Percentiles rank a stretch among this genome's conserved stretches.
These are phyloP conservation scores for Heliocidaris tuberculata DNA, from an alignment of 35 echinoderm and acorn worm genomes.

Conservation along the genomic window DNA sequence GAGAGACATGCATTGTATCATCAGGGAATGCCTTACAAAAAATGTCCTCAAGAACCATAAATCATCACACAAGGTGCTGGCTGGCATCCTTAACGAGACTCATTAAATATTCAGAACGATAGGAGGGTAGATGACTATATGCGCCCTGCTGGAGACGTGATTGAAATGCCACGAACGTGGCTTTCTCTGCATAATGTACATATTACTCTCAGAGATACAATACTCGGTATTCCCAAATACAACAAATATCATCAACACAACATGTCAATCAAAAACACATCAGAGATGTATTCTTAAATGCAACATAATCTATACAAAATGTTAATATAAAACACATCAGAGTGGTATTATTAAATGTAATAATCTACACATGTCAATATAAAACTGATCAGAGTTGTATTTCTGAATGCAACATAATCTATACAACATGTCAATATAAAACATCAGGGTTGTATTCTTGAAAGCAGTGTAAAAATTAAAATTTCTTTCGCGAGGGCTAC, in stretches of 20 bases:
- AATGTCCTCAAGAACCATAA: neutral
- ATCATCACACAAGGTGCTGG: neutral
- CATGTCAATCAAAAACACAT: too few relatives aligned
- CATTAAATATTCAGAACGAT: neutral
- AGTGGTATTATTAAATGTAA: too few relatives aligned
- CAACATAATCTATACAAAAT: neutral
- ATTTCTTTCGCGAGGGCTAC: too few relatives aligned
- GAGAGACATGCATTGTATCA: neutral
- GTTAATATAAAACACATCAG: too few relatives aligned
- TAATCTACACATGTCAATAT: too few relatives aligned
- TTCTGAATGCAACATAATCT: too few relatives aligned
- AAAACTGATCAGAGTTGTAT: too few relatives aligned
- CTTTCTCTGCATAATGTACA: neutral
- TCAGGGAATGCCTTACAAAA: neutral
- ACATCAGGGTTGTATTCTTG: neutral
- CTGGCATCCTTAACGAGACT: neutral
- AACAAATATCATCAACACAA: neutral
- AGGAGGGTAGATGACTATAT: neutral
- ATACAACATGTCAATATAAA: too few relatives aligned
- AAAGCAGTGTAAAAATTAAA: too few relatives aligned
- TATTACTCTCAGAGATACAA: neutral
- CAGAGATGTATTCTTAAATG: neutral
- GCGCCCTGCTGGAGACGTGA: conserved; percentile 8
- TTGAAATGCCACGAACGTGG: conserved; percentile 28
- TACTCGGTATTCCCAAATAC: neutral